phyloP scores from a whole-genome alignment of 2,888 invertebrate genomes.

The Busseola fusca region DNA sequence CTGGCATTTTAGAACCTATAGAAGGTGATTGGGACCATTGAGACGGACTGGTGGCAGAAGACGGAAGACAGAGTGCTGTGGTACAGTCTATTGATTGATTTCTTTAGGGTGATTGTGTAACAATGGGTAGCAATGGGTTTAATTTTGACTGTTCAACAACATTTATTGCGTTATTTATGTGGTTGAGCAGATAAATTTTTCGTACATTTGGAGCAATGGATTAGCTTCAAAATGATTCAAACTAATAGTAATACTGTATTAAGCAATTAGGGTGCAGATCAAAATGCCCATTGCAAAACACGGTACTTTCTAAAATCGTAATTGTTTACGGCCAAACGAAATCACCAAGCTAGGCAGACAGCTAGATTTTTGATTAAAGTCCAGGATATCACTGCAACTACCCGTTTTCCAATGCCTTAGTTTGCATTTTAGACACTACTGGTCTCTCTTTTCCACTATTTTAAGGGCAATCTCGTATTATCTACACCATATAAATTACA shows the following conservation, averaged over 20 bases:
- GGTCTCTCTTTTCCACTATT: not conserved
- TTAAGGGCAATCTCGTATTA: not conserved
- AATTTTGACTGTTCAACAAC: no score
- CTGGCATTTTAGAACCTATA: not conserved
- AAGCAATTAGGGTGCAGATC: not conserved
- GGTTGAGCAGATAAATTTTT: no score
- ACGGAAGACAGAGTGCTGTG: not conserved
- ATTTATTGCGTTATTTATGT: no score
- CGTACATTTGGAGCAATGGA: no score
- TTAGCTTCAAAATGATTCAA: no score
- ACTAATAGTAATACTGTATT: no score
- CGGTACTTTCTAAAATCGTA: not conserved
- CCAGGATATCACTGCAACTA: not conserved
- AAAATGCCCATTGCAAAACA: not conserved
- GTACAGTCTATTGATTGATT: not conserved
- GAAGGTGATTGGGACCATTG: not conserved
- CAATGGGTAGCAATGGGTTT: no score
- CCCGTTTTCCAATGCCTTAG: not conserved
- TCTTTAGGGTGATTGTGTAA: not conserved
- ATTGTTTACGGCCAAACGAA: not conserved
- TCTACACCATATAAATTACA: no score
- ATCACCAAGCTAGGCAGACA: not conserved
- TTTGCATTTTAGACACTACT: not conserved
- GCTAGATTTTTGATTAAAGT: not conserved
- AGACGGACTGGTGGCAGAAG: not conserved